phyloP scores from a whole-genome alignment of 2,113 vertebrate genomes.

The Trichechus manatus region DNA sequence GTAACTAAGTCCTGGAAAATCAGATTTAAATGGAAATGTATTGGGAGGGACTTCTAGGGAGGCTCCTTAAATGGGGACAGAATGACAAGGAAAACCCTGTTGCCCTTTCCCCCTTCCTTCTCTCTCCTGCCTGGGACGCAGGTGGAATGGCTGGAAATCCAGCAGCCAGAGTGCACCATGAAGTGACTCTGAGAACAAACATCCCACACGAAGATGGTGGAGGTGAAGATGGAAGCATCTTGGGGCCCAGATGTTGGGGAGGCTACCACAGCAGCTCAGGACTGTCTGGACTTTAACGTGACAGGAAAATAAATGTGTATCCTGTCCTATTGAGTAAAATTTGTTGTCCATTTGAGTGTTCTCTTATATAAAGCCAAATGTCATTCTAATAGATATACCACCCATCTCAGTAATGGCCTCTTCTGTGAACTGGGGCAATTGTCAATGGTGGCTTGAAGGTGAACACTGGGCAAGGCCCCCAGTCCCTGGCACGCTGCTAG shows the following conservation, averaged over 20 bases:
- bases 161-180: neutral
- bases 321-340: neutral
- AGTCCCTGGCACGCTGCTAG: neutral
- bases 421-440: neutral
- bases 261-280: rapidly evolving
- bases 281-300: neutral
- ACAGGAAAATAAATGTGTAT: neutral
- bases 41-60: neutral
- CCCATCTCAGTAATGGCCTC: too few species aligned
- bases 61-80: neutral
- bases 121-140: neutral
- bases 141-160: neutral
- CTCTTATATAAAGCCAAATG: neutral
- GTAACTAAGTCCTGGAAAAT: neutral
- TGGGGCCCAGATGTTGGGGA: rapidly evolving
- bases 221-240: neutral
- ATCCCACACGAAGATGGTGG: rapidly evolving
- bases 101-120: too few species aligned
- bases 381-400: neutral
- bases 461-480: too few species aligned
- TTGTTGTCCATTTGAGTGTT: neutral
- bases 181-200: neutral
- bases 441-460: neutral
- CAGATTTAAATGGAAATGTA: neutral
- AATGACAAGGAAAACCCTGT: neutral